Evolutionary conservation across 92 coral and sea anemone species (phyloP).

Genomic region (Zoanthus sociatus): DNA sequence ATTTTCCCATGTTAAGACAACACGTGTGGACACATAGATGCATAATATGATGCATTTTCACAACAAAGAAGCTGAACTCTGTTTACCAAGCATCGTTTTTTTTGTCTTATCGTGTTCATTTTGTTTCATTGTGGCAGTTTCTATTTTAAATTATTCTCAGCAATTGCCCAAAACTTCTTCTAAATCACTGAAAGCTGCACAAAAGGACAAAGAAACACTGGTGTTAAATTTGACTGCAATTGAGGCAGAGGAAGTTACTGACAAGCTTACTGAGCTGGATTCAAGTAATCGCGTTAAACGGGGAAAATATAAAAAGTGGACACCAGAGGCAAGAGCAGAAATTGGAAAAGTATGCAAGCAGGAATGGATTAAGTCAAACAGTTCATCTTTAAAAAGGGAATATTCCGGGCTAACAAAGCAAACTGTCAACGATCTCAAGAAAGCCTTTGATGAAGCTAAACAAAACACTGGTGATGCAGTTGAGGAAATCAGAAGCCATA

Average conservation of each 20-base stretch:
- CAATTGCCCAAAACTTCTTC: slow-evolving; percentile 36
- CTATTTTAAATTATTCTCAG: slow-evolving; percentile 53
- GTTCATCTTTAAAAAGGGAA: slow-evolving; percentile 42
- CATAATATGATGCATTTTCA: too few species aligned
- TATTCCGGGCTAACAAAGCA: slow-evolving; percentile 35
- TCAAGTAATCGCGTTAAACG: slow-evolving; percentile 44
- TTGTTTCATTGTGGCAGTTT: slow-evolving; percentile 24
- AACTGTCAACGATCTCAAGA: slow-evolving; percentile 27
- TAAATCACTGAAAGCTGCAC: slow-evolving; percentile 32
- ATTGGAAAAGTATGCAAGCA: background rate
- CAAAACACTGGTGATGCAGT: slow-evolving; percentile 22
- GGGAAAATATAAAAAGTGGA: slow-evolving; percentile 16
- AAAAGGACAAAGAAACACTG: slow-evolving; percentile 23
- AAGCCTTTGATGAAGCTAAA: slow-evolving; percentile 7
- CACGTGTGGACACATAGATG: too few species aligned
- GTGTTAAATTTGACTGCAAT: slow-evolving; percentile 10
- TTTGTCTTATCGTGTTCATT: background rate
- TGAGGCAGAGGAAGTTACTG: background rate
- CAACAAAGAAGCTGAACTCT: background rate
- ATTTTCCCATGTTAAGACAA: background rate
- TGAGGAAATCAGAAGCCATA: background rate
- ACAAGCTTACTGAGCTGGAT: slow-evolving; percentile 43
- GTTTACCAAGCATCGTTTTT: background rate
- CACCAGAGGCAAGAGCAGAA: slow-evolving; percentile 8
- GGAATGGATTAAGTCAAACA: slow-evolving; percentile 21